phyloP scores from a whole-genome alignment of 1,140 invertebrate species.

The Drosophila mauritiana region DNA sequence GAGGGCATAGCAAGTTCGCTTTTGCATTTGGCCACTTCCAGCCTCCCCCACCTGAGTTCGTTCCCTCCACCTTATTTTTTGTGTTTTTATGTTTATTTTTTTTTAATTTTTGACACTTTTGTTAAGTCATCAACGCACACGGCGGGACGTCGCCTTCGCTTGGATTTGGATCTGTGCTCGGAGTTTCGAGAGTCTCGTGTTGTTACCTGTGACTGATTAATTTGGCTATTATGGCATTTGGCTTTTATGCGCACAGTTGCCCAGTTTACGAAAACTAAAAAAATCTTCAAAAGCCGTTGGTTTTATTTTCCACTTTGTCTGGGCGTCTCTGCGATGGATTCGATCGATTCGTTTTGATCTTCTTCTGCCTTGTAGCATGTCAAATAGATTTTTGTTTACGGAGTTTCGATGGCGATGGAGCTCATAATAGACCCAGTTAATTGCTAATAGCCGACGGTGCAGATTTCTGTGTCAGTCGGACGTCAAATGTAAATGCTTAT shows the following conservation, averaged over 20 bases:
- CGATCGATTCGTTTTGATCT: slow-evolving; percentile 77
- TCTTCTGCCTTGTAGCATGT: slow-evolving; percentile 82
- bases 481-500: slow-evolving; percentile 76
- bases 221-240: slow-evolving; percentile 83
- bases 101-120: slow-evolving; percentile 73
- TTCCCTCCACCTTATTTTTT: slow-evolving; percentile 1
- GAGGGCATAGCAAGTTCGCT: slow-evolving; percentile 38
- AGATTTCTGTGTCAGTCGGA: slow-evolving; percentile 78
- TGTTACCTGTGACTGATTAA: slow-evolving; percentile 83
- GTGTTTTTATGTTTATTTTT: slow-evolving; percentile 21
- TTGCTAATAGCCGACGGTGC: slow-evolving; percentile 83
- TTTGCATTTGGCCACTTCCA: slow-evolving; percentile 14
- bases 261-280: slow-evolving; percentile 16
- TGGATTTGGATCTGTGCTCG: slow-evolving; percentile 46
- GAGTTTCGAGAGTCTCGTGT: slow-evolving; percentile 56
- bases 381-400: slow-evolving; percentile 72
- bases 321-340: slow-evolving; percentile 58
- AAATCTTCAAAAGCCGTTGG: slow-evolving; percentile 9
- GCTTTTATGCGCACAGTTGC: slow-evolving; percentile 77
- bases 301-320: slow-evolving; percentile 37
- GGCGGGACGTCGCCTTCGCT: slow-evolving; percentile 59
- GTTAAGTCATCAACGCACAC: slow-evolving; percentile 79
- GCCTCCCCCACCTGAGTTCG: slow-evolving; percentile 2
- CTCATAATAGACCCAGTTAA: slow-evolving; percentile 83
- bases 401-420: slow-evolving; percentile 27